Evolutionary conservation across 2,113 vertebrate genomes (phyloP).

Genomic region (Ailurus styani): DNA sequence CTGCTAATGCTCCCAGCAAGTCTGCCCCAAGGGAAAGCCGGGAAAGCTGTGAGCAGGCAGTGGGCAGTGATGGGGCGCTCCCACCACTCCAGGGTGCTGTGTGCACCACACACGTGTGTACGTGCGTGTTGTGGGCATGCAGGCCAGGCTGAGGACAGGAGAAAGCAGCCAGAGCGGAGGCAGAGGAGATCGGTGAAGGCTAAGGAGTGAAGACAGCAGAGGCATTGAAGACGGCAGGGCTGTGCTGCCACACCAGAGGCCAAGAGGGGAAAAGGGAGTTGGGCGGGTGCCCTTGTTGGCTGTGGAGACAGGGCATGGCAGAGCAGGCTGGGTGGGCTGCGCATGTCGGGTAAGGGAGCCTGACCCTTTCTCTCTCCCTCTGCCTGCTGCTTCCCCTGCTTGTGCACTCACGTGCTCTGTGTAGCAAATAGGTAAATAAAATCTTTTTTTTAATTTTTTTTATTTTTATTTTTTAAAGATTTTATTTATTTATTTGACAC

Average conservation of each 20-base stretch:
- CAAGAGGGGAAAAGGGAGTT: background rate
- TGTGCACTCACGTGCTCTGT: background rate
- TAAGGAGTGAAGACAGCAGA: background rate
- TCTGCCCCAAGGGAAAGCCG: background rate
- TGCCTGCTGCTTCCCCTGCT: background rate
- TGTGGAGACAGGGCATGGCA: background rate
- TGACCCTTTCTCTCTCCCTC: too few species aligned
- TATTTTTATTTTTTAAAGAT: too few species aligned
- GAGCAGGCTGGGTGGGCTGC: too few species aligned
- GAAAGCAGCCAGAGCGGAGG: background rate
- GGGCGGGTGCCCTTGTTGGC: background rate
- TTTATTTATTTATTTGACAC: too few species aligned
- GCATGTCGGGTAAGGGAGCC: accelerated
- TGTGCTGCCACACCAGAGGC: background rate
- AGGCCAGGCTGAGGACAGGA: background rate
- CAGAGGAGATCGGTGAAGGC: background rate
- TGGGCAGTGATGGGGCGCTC: background rate
- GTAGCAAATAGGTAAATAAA: background rate
- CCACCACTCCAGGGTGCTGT: too few species aligned
- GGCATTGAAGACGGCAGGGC: background rate
- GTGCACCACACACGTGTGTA: background rate
- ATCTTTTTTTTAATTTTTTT: too few species aligned
- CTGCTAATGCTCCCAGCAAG: background rate
- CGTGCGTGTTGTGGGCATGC: background rate
- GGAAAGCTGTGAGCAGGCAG: background rate